Evolutionary conservation across 2,113 vertebrate species (phyloP).

Genomic region (Sprattus sprattus): DNA sequence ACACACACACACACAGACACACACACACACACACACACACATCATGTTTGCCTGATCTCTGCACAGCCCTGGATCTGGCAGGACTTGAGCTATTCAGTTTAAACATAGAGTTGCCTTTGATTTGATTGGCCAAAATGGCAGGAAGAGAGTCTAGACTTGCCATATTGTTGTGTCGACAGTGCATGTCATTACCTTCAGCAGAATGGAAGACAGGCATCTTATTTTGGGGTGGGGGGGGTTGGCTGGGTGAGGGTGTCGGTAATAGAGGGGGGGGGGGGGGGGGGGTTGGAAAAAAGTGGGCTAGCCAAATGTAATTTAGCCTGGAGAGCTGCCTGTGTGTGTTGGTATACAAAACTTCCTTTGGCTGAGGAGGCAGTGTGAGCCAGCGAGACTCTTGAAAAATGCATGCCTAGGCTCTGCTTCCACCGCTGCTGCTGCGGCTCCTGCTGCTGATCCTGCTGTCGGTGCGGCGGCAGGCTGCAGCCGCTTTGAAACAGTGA

Average conservation of each 20-base stretch:
- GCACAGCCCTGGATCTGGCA: background rate
- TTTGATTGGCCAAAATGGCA: slow-evolving; percentile 2
- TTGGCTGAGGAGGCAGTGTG: slow-evolving; percentile 41
- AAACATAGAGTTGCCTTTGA: background rate
- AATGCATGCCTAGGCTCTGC: background rate
- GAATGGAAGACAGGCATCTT: slow-evolving; percentile 41
- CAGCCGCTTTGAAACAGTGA: slow-evolving; percentile 28
- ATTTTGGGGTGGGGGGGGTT: background rate
- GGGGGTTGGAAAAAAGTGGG: background rate
- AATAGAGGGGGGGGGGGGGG: background rate
- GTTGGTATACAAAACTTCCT: slow-evolving; percentile 49
- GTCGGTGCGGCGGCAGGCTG: background rate
- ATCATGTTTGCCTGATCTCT: background rate
- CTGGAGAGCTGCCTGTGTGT: slow-evolving; percentile 55
- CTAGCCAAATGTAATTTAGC: slow-evolving; percentile 52
- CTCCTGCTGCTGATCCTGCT: background rate
- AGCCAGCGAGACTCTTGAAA: slow-evolving; percentile 38
- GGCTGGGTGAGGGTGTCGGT: background rate
- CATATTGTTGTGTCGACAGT: slow-evolving; percentile 62
- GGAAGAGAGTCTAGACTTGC: slow-evolving; percentile 57
- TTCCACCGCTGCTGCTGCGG: background rate
- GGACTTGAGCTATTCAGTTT: background rate
- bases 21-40: background rate
- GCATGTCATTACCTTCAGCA: slow-evolving; percentile 61
- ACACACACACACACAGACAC: background rate